Base-by-base conservation (phyloP, 2,888 invertebrate species). In the Acanthosepion esculentum region DNA sequence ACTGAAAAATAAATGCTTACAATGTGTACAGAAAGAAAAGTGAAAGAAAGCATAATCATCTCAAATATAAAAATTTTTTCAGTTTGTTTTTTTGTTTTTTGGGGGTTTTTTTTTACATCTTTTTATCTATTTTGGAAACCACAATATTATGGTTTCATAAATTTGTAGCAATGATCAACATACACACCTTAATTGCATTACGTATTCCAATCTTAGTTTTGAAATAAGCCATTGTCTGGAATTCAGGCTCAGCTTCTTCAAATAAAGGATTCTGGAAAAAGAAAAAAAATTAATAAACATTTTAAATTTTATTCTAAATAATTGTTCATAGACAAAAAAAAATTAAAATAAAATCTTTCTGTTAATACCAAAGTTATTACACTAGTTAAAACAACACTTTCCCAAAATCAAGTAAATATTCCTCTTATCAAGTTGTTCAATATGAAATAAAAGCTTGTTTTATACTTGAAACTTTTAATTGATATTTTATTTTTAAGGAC, bases 181-280 rank as follows among this genome's bases (percentile, higher is more conserved):
- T 92, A 93, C 94, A 95, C 95, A 97, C 97, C 97, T 97, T 97
- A 64, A 97, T 95, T 91, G 97, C 97, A 96, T 97, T 97, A 94
- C 97, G 96, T 97, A 98, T 96, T 97, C 98, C 98, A 96, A 99
- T 99, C 96, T 99, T 98, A 0, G 99, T 99, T 97, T 99, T 99
- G 98, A 99, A 99, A 98, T 99, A 99, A 0, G 99, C 99, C 97
- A 99, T 99, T 97, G 99, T 99, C 97, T 99, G 99, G 97, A 99
- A 99, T 97, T 99, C 99, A 0, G 99, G 98, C 96, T 99, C 99
- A 0, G 99, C 99, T 97, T 99, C 99, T 97, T 99, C 99, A 97
- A 99, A 99, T 97, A 99, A 98, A 0, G 99, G 98, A 97, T 99
- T 99, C 95, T 99, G 98, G 94, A 99, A 95, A 93, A 95, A 50